Percentiles rank a stretch among this genome's conserved stretches.
phyloP scores from a whole-genome alignment of 2,797 vertebrate species.

The Myripristis jacobus region DNA sequence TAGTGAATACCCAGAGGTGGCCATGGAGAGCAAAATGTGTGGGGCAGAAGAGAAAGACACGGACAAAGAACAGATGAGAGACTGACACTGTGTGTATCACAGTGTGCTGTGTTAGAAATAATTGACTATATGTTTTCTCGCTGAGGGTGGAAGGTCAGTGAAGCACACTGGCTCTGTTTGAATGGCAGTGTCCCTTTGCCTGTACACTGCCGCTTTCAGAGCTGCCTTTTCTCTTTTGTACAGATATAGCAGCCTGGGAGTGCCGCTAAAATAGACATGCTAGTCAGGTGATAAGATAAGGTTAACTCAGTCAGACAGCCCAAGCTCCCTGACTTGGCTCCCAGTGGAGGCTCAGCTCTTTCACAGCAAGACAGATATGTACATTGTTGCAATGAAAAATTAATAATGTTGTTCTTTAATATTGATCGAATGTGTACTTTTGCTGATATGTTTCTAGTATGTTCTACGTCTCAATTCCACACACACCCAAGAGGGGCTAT shows the following conservation, averaged over 20 bases:
- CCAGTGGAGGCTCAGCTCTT: slow-evolving; percentile 32
- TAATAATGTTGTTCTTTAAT: neutral
- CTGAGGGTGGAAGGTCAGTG: slow-evolving; percentile 38
- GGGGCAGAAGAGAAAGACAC: slow-evolving; percentile 20
- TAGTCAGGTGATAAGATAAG: slow-evolving; percentile 42
- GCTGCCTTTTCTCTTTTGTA: neutral
- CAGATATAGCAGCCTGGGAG: slow-evolving; percentile 31
- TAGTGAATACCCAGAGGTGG: slow-evolving; percentile 21
- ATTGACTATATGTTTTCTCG: slow-evolving; percentile 41
- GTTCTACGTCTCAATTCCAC: neutral
- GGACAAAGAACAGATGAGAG: neutral
- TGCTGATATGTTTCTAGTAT: neutral
- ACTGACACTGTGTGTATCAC: neutral
- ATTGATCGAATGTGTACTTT: slow-evolving; percentile 15
- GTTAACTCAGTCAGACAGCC: slow-evolving; percentile 63
- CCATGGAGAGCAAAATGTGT: slow-evolving; percentile 15
- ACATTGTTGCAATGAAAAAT: slow-evolving; percentile 18
- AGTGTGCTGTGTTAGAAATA: slow-evolving; percentile 1
- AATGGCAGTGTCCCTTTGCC: slow-evolving; percentile 9
- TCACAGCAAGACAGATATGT: slow-evolving; percentile 23
- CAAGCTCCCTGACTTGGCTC: slow-evolving; percentile 14
- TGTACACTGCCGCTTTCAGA: neutral
- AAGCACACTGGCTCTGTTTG: slow-evolving; percentile 10
- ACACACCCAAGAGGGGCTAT: neutral
- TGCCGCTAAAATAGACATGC: slow-evolving; percentile 54